Conservation (phyloP, 2,888 invertebrate genomes). For the Leucoptera coffeella region DNA sequence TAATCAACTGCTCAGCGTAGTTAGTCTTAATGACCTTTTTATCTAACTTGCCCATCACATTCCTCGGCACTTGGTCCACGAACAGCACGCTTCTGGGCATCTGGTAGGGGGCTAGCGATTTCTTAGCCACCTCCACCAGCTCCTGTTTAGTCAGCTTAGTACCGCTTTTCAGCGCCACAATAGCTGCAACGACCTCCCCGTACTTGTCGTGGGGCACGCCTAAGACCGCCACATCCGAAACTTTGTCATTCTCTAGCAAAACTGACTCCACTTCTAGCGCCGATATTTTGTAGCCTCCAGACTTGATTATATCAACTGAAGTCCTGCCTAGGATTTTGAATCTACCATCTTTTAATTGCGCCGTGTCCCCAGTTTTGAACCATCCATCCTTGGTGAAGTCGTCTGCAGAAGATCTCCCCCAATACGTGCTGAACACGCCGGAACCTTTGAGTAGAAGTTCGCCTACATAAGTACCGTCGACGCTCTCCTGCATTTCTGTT, state of each 20-base stretch:
- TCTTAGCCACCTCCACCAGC: constrained; percentile 55
- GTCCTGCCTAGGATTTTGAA: constrained; percentile 78
- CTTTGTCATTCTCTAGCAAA: constrained; percentile 64
- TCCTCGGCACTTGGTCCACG: constrained; percentile 67
- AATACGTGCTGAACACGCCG: constrained; percentile 56
- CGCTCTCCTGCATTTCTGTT: no score
- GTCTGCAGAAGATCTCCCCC: constrained; percentile 55
- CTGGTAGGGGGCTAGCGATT: constrained; percentile 64
- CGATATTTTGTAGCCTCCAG: constrained; percentile 80
- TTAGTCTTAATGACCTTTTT: constrained; percentile 48
- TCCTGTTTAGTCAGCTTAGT: constrained; percentile 34
- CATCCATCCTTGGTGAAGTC: constrained; percentile 73
- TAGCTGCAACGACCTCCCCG: constrained; percentile 71
- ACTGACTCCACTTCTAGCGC: constrained; percentile 80
- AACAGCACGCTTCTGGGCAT: constrained; percentile 62
- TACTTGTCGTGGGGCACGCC: constrained; percentile 71
- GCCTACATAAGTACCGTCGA: constrained; percentile 17
- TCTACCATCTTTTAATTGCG: constrained; percentile 53
- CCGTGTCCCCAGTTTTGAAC: constrained; percentile 88
- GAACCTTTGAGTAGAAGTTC: constrained; percentile 28
- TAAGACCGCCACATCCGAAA: constrained; percentile 73
- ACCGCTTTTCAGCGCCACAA: constrained; percentile 20
- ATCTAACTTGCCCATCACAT: constrained; percentile 85
- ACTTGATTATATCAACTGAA: constrained; percentile 82
- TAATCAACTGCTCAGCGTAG: no score